A percentile compares a stretch with the other conserved stretches of the same genome.
Conservation (phyloP, 2,888 invertebrate genomes). For the Ochlodes sylvanus region DNA sequence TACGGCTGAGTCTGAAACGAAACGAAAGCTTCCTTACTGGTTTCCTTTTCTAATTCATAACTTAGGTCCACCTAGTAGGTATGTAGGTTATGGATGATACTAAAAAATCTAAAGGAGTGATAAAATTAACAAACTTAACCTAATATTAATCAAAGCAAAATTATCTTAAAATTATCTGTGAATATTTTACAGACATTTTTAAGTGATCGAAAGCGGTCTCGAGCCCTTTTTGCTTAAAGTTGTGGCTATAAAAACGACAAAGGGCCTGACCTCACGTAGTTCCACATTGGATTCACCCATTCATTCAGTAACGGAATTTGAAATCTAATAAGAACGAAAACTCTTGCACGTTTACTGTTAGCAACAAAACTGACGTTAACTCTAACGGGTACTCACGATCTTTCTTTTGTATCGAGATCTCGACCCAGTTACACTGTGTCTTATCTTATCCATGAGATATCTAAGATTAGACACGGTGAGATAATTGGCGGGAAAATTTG, state of each 20-base stretch:
- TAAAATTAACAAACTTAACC: no score
- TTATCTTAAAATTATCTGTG: not conserved
- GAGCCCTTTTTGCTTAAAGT: not conserved
- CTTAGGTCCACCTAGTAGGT: no score
- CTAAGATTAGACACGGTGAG: no score
- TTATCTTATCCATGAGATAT: no score
- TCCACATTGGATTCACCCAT: not conserved
- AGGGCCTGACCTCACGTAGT: conserved; percentile 1
- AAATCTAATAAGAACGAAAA: conserved; percentile 12
- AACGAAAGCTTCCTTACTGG: not conserved
- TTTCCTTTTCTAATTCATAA: no score
- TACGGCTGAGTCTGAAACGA: not conserved
- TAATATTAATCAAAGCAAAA: no score
- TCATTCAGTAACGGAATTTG: conserved; percentile 4
- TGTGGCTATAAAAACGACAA: not conserved
- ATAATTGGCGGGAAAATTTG: no score
- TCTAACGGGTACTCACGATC: not conserved
- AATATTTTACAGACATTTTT: not conserved
- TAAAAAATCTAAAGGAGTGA: no score
- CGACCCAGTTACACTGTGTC: not conserved
- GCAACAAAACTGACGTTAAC: no score
- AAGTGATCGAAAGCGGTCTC: not conserved
- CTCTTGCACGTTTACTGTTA: conserved; percentile 3
- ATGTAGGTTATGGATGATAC: no score
- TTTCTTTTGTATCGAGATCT: not conserved